These are phyloP conservation scores for Sebastes fasciatus DNA, from an alignment of 2,113 vertebrate species.

Conservation along the genomic window DNA sequence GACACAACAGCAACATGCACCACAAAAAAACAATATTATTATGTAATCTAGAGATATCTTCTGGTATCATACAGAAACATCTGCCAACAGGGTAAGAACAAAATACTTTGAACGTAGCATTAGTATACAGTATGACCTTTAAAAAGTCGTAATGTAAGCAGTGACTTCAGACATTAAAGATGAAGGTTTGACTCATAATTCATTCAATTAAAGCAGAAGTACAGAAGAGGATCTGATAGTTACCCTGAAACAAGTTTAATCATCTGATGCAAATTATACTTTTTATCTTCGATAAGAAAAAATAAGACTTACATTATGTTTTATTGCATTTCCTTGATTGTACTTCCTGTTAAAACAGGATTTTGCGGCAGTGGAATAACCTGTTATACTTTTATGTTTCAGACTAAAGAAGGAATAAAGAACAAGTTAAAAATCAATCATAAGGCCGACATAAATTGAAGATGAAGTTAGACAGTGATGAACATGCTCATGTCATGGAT, in stretches of 20 bases:
- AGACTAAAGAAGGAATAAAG: neutral
- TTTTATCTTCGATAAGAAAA: neutral
- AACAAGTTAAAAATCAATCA: neutral
- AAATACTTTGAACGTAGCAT: neutral
- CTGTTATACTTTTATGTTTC: neutral
- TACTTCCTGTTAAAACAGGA: neutral
- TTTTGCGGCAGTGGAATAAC: neutral
- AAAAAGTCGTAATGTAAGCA: neutral
- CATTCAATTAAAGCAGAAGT: neutral
- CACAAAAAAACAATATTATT: neutral
- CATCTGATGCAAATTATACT: neutral
- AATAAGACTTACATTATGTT: neutral
- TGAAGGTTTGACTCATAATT: conserved; percentile 17
- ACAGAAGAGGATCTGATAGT: conserved; percentile 28
- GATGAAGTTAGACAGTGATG: neutral
- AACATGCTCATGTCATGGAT: neutral
- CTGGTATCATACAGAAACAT: neutral
- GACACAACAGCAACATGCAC: neutral
- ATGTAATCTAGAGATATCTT: neutral
- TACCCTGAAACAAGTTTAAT: neutral
- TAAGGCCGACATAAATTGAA: neutral
- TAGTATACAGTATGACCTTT: conserved; percentile 2
- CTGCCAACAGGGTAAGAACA: neutral
- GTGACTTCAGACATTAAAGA: neutral
- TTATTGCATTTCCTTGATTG: neutral